A percentile compares a stretch with the other conserved stretches of the same genome.
Evolutionary conservation across 2,888 invertebrate genomes (phyloP).

Genomic region (Parnassius apollo): DNA sequence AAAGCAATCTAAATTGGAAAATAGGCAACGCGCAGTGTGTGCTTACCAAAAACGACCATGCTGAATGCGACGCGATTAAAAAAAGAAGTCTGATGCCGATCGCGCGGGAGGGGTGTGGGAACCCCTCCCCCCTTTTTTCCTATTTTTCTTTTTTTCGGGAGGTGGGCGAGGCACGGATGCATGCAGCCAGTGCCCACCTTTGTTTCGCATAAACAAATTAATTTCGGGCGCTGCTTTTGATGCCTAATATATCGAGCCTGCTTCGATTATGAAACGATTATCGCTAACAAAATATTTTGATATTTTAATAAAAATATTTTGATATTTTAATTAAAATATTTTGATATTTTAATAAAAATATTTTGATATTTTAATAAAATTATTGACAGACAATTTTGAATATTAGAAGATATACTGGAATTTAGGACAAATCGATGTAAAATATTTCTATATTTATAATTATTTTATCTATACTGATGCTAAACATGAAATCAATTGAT

Average conservation of each 20-base stretch:
- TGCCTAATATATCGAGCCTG: constrained; percentile 70
- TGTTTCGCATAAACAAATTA: constrained; percentile 82
- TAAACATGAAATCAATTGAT: no score
- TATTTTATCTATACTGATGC: no score
- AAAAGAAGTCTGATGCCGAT: constrained; percentile 81
- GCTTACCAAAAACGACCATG: constrained; percentile 80
- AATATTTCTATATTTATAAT: no score
- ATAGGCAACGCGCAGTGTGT: constrained; percentile 81
- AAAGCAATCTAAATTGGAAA: constrained; percentile 82
- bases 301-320: neutral
- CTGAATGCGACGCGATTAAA: constrained; percentile 80
- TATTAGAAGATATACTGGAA: no score
- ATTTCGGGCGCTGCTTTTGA: constrained; percentile 79
- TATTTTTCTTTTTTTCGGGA: constrained; percentile 71
- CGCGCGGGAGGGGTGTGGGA: constrained; percentile 71
- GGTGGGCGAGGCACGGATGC: constrained; percentile 76
- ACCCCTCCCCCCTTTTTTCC: constrained; percentile 44
- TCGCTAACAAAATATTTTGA: constrained; percentile 3
- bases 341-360: neutral
- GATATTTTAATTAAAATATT: neutral
- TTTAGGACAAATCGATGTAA: no score
- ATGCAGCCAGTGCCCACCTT: constrained; percentile 78
- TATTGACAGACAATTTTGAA: no score
- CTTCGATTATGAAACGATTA: constrained; percentile 37
- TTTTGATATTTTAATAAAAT: no score